Percentiles rank a stretch among this genome's conserved stretches.
These are phyloP conservation scores for Manduca sexta DNA, from an alignment of 1,140 invertebrate genomes.

Conservation along the genomic window DNA sequence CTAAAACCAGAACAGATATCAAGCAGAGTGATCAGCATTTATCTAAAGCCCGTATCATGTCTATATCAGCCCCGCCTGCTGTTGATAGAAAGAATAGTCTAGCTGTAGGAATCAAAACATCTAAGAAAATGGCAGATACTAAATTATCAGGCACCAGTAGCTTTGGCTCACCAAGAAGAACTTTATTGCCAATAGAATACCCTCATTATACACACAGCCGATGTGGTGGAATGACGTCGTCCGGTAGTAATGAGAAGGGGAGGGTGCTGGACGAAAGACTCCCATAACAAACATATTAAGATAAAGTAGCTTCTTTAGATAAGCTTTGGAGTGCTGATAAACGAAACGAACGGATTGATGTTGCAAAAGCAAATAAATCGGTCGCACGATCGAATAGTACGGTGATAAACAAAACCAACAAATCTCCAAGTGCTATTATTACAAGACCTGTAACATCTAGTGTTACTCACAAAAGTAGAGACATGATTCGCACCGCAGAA, in stretches of 20 bases:
- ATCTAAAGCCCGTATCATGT: constrained; percentile 54
- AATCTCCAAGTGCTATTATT: constrained; percentile 7
- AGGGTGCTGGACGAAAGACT: constrained; percentile 66
- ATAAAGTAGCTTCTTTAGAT: constrained; percentile 66
- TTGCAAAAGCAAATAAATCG: constrained; percentile 42
- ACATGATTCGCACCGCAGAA: constrained; percentile 62
- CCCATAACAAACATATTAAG: constrained; percentile 68
- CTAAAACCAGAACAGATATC: constrained; percentile 34
- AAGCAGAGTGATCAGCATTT: constrained; percentile 26
- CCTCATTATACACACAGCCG: constrained; percentile 36
- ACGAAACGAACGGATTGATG: constrained; percentile 58
- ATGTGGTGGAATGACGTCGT: constrained; percentile 29
- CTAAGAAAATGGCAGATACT: constrained; percentile 15
- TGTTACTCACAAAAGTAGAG: constrained; percentile 54
- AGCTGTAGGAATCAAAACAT: constrained; percentile 2
- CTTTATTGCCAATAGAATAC: constrained; percentile 62
- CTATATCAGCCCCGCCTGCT: constrained; percentile 47
- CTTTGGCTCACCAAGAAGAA: constrained; percentile 63
- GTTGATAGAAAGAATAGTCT: constrained; percentile 40
- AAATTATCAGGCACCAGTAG: constrained; percentile 56
- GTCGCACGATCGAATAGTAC: constrained; percentile 15
- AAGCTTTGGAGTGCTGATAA: constrained; percentile 67
- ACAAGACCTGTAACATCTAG: constrained; percentile 16
- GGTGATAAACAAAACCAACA: constrained; percentile 10
- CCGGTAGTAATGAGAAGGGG: constrained; percentile 61